Base-by-base conservation (phyloP, 2,888 invertebrate genomes). In the Spicauda simplicius region DNA sequence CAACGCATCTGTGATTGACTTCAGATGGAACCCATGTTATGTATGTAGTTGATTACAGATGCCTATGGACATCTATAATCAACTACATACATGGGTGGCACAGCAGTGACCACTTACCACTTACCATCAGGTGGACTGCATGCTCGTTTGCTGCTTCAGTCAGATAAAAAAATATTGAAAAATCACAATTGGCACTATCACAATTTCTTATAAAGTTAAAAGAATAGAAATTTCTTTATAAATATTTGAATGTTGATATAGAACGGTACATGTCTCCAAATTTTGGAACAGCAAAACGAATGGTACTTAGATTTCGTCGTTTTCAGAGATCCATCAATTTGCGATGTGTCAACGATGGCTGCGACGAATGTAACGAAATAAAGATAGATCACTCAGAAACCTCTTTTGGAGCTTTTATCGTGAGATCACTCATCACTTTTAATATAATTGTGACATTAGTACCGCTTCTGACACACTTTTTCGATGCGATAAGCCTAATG, bases 321-420 rank as follows among this genome's bases (percentile, higher is more conserved):
- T 64, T 64, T 14, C 50, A 33, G n/a, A 33, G n/a, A 77, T 77
- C 77, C 70, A 77, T 77, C 77, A 77, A 77, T 77, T 77, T 74
- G 70, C 68, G 37, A 52, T 53, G 14, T 41, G 73, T 69, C 69
- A 61, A 50, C 30, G 55, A 30, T 45, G 61, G 63, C 59, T 55
- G 60, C 63, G 54, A 66, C 52, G 59, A 59, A 68, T 69, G 67
- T 70, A 71, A 64, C 60, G 56, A 72, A 77, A 76, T 77, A 72
- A 75, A 77, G 75, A 77, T 68, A 70, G 74, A 77, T 77, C 64
- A 66, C 55, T 37, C 14, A 37, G 20, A 14, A 66, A 41, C n/a
- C 64, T 64, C 50, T 61, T 59, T 56, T 8, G 16, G 50, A 60
- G 57, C 53, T 64, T 59, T 54, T 52, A 55, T 63, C 67, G 59